These are phyloP conservation scores for Oscheius sp. DNA, from an alignment of 2,888 invertebrate species.

Conservation along the genomic window DNA sequence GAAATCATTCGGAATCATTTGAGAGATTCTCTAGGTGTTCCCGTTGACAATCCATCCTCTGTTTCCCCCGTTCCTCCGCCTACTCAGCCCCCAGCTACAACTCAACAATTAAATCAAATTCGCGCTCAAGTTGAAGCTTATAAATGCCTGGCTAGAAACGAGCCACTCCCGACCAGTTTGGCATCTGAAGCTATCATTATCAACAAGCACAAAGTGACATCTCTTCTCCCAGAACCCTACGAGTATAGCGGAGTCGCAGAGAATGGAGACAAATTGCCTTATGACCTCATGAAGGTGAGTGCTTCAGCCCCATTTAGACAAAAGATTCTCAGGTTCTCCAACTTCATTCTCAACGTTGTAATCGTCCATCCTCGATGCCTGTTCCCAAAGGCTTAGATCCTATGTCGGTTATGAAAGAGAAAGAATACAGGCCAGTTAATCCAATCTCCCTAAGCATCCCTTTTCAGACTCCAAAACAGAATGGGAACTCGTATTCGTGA, in stretches of 20 bases:
- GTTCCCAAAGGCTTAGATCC: constrained; percentile 93
- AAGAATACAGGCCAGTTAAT: constrained; percentile 82
- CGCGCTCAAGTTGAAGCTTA: constrained; percentile 72
- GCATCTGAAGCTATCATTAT: constrained; percentile 50
- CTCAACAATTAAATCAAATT: constrained; percentile 16
- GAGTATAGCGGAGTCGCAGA: constrained; percentile 57
- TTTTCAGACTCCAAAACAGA: constrained; percentile 80
- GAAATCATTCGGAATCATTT: background rate
- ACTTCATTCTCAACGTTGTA: constrained; percentile 59
- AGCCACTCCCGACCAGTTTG: constrained; percentile 72
- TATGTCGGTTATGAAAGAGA: constrained; percentile 86
- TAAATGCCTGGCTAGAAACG: constrained; percentile 72
- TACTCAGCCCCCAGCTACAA: background rate
- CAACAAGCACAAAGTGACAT: constrained; percentile 43
- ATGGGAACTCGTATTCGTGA: constrained; percentile 91
- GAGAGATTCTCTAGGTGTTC: constrained; percentile 17
- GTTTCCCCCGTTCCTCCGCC: background rate
- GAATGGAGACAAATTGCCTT: constrained; percentile 66
- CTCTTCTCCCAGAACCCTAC: constrained; percentile 64
- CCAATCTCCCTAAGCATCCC: background rate
- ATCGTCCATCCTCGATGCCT: constrained; percentile 84
- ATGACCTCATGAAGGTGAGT: constrained; percentile 65
- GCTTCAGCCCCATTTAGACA: background rate
- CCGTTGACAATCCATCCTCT: background rate
- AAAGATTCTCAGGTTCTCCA: constrained; percentile 44